These are phyloP conservation scores for Delphinus delphis DNA, from an alignment of 2,113 vertebrate genomes.

Conservation along the genomic window DNA sequence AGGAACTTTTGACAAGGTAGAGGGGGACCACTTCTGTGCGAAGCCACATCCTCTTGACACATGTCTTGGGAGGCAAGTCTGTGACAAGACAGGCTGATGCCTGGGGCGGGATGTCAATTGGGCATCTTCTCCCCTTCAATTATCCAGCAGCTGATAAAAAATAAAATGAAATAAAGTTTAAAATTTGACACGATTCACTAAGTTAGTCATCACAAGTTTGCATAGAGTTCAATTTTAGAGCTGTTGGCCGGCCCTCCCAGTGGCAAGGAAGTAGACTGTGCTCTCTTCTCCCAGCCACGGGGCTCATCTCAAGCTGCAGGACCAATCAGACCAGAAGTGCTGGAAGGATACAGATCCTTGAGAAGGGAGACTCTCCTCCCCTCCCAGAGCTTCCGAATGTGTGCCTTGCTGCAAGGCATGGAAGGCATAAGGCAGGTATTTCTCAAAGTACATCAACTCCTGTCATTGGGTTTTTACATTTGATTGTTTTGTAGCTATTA, in stretches of 20 bases:
- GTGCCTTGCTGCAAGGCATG: not conserved
- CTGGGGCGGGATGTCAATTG: slow-evolving; percentile 67
- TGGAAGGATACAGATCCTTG: not conserved
- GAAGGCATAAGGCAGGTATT: accelerated
- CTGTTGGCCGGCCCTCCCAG: accelerated
- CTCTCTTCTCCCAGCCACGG: accelerated
- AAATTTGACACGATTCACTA: slow-evolving; percentile 42
- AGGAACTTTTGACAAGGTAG: slow-evolving; percentile 19
- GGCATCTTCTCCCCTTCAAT: slow-evolving; percentile 62
- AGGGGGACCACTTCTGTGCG: not conserved
- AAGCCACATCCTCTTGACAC: slow-evolving; percentile 15
- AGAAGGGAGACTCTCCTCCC: accelerated
- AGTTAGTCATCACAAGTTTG: slow-evolving; percentile 65
- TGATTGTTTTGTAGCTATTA: accelerated
- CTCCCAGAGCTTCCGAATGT: accelerated
- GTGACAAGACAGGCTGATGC: slow-evolving; percentile 38
- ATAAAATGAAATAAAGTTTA: slow-evolving; percentile 68
- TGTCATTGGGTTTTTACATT: accelerated
- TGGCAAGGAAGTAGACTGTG: not conserved
- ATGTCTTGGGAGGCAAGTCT: slow-evolving; percentile 38
- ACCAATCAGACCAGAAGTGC: no score
- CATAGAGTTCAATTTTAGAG: not conserved
- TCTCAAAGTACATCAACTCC: accelerated
- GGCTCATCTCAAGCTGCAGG: not conserved
- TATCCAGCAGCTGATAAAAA: slow-evolving; percentile 66